Percentiles rank a stretch among this genome's conserved stretches.
These are phyloP conservation scores for Perca fluviatilis DNA, from an alignment of 2,113 vertebrate genomes.

Conservation along the genomic window DNA sequence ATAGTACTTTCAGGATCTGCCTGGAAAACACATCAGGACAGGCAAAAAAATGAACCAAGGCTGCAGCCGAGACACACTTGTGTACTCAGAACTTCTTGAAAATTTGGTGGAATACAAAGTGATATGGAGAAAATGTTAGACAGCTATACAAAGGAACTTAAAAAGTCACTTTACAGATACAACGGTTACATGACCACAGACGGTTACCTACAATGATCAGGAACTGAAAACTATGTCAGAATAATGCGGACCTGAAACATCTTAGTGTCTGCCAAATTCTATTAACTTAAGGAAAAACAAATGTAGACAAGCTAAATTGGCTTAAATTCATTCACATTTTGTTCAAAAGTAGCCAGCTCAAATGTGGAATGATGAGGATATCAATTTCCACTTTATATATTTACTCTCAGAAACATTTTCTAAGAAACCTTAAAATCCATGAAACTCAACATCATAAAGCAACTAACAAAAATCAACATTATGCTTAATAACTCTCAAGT, in stretches of 20 bases:
- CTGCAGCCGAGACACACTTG: background rate
- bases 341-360: background rate
- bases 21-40: constrained; percentile 78
- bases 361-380: background rate
- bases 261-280: background rate
- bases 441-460: background rate
- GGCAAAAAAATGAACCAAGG: background rate
- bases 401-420: no score
- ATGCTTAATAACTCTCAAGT: background rate
- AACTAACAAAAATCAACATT: background rate
- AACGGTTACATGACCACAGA: background rate
- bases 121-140: background rate
- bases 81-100: background rate
- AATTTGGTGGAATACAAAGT: background rate
- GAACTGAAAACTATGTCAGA: constrained; percentile 4
- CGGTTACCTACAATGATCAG: background rate
- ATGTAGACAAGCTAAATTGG: background rate
- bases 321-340: background rate
- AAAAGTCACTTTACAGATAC: background rate
- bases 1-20: constrained; percentile 91
- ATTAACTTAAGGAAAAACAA: background rate
- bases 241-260: background rate
- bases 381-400: no score
- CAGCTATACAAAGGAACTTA: constrained; percentile 2
- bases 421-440: background rate